These are phyloP conservation scores for Andrena fulva DNA, from an alignment of 2,888 invertebrate species.

Conservation along the genomic window DNA sequence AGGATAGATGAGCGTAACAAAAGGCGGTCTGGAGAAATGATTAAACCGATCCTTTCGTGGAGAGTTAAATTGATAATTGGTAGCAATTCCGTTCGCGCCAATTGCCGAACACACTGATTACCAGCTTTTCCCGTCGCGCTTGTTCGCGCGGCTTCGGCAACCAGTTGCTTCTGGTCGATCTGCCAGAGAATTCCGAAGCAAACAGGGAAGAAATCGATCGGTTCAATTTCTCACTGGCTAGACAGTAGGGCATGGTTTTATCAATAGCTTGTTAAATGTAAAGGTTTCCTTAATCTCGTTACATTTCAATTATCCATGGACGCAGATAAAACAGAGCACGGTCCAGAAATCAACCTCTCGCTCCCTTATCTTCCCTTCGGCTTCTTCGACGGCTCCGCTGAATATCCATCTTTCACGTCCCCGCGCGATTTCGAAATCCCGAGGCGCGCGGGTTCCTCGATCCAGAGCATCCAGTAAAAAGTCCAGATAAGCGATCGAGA, in stretches of 20 bases:
- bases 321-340: constrained; percentile 55
- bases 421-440: constrained; percentile 7
- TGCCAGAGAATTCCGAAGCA: not conserved
- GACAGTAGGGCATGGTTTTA: not conserved
- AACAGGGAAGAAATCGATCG: not conserved
- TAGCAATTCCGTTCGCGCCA: constrained; percentile 71
- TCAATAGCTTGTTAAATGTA: not conserved
- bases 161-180: not conserved
- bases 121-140: constrained; percentile 52
- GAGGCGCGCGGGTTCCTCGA: not conserved
- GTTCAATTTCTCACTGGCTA: not conserved
- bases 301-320: constrained; percentile 62
- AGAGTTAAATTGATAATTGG: constrained; percentile 73
- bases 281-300: constrained; percentile 12
- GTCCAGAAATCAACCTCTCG: constrained; percentile 55
- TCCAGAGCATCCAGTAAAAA: not conserved
- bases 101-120: constrained; percentile 70
- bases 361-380: constrained; percentile 59
- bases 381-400: constrained; percentile 26
- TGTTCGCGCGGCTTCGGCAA: constrained; percentile 54
- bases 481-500: constrained; percentile 40
- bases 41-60: constrained; percentile 63
- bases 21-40: constrained; percentile 60
- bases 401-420: constrained; percentile 8
- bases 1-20: constrained; percentile 57